Evolutionary conservation across 2,888 invertebrate species (phyloP).

Genomic region (Dasypogon diadema): DNA sequence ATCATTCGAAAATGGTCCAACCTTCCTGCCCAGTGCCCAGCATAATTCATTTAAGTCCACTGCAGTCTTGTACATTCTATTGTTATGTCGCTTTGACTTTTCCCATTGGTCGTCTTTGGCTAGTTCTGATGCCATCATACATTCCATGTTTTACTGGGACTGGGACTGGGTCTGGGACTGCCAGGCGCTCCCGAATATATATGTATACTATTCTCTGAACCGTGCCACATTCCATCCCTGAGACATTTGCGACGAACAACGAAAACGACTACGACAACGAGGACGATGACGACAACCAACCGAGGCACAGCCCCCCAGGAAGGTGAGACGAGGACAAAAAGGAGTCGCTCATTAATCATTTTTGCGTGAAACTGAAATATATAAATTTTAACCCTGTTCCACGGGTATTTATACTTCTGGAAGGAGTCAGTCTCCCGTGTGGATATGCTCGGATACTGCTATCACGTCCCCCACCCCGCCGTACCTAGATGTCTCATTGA

Average conservation of each 20-base stretch:
- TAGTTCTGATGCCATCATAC: conserved; percentile 48
- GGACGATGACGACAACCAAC: conserved; percentile 44
- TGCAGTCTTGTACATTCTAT: conserved; percentile 33
- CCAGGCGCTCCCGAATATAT: conserved; percentile 20
- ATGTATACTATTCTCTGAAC: background rate
- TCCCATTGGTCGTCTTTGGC: conserved; percentile 47
- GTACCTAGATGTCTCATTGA: conserved; percentile 52
- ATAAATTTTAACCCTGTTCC: conserved; percentile 56
- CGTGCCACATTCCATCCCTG: conserved; percentile 19
- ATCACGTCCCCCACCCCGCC: background rate
- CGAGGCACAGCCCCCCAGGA: conserved; percentile 37
- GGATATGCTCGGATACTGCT: conserved; percentile 51
- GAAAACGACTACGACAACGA: conserved; percentile 37
- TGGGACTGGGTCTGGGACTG: too few relatives aligned
- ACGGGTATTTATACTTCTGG: conserved; percentile 51
- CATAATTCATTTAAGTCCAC: conserved; percentile 47
- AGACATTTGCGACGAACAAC: conserved; percentile 37
- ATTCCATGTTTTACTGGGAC: conserved; percentile 45
- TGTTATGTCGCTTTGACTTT: conserved; percentile 38
- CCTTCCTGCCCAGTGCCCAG: conserved; percentile 34
- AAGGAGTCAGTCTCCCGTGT: conserved; percentile 51
- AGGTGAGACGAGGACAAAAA: conserved; percentile 48
- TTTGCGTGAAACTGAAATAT: conserved; percentile 57
- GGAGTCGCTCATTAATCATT: conserved; percentile 56
- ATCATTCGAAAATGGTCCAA: too few relatives aligned